phyloP scores from a whole-genome alignment of 2,888 invertebrate species.

The Palloptera scutellata region DNA sequence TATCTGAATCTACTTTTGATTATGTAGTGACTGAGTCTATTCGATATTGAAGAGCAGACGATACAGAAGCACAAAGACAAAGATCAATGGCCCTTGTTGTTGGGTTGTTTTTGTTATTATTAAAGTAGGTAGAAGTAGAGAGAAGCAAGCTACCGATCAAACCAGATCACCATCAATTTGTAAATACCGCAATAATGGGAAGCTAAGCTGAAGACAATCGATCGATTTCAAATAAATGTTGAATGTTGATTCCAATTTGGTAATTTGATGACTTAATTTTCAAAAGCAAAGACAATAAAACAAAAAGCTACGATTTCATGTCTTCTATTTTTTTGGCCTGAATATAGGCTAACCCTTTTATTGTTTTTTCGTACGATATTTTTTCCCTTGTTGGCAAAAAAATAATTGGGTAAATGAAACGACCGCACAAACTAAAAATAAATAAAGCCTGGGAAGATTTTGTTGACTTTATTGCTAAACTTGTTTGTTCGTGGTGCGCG shows the following conservation, averaged over 20 bases:
- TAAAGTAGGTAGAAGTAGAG: background rate
- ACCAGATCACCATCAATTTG: background rate
- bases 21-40: no score
- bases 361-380: background rate
- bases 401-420: background rate
- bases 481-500: background rate
- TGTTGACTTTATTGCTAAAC: background rate
- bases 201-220: constrained; percentile 9
- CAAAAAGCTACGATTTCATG: background rate
- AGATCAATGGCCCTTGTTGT: constrained; percentile 3
- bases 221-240: constrained; percentile 2
- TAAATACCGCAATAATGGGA: background rate
- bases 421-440: background rate
- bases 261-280: constrained; percentile 12
- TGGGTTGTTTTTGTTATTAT: background rate
- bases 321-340: background rate
- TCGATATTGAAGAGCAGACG: no score
- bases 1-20: no score
- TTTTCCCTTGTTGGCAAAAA: background rate
- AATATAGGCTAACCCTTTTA: background rate
- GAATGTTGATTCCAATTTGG: background rate
- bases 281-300: background rate
- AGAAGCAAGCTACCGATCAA: background rate
- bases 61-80: background rate
- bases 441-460: constrained; percentile 6